phyloP scores from a whole-genome alignment of 2,797 vertebrate species.

The Anguilla megastoma region DNA sequence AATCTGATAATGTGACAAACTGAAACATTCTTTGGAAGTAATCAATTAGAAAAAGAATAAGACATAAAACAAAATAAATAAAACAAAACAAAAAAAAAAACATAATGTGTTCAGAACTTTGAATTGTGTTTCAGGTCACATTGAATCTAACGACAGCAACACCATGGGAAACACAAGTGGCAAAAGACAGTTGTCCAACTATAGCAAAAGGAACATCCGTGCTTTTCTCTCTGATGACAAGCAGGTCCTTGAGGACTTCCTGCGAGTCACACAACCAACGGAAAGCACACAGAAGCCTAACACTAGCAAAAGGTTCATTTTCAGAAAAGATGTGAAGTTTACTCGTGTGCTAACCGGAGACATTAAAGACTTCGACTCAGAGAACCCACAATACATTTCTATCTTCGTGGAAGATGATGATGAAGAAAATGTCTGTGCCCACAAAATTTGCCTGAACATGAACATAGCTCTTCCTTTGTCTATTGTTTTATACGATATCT shows the following conservation, averaged over 20 bases:
- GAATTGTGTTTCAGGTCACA: not conserved
- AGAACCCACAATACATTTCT: slow-evolving; percentile 46
- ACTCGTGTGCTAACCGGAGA: slow-evolving; percentile 53
- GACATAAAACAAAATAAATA: too few relatives aligned
- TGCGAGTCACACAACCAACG: not conserved
- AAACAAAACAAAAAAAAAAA: too few relatives aligned
- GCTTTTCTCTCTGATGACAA: slow-evolving; percentile 50
- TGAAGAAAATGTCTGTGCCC: slow-evolving; percentile 55
- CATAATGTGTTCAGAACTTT: too few relatives aligned
- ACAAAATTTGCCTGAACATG: slow-evolving; percentile 58
- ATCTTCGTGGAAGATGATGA: slow-evolving; percentile 64
- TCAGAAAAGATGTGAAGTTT: slow-evolving; percentile 45
- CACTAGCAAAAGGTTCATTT: slow-evolving; percentile 51
- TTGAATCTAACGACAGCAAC: not conserved
- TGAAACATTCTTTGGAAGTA: not conserved
- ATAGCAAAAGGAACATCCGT: slow-evolving; percentile 60
- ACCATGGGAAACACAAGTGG: slow-evolving; percentile 57
- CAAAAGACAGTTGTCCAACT: slow-evolving; percentile 56
- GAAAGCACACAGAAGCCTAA: not conserved
- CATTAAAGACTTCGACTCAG: slow-evolving; percentile 51
- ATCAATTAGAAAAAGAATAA: not conserved
- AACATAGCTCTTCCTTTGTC: slow-evolving; percentile 19
- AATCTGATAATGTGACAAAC: not conserved
- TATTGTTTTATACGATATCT: slow-evolving; percentile 62
- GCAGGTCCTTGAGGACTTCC: slow-evolving; percentile 54